Evolutionary conservation across 2,797 vertebrate species (phyloP).

Genomic region (Monodelphis domestica): DNA sequence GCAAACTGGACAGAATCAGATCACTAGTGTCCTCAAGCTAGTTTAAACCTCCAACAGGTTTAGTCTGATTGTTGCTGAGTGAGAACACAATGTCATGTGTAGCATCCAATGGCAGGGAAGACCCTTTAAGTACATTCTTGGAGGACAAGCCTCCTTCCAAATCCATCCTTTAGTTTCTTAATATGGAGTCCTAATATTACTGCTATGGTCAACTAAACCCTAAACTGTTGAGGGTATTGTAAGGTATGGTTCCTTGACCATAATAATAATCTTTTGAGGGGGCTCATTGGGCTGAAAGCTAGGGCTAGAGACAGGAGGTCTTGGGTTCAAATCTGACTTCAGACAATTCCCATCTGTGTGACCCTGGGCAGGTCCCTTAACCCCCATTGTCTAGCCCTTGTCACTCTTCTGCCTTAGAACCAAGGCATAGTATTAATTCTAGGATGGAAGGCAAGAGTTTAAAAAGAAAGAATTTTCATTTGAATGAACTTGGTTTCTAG

Average conservation of each 20-base stretch:
- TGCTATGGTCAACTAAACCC: not conserved
- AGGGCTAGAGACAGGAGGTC: too few relatives aligned
- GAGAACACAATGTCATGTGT: not conserved
- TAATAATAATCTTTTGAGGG: too few relatives aligned
- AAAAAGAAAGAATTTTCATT: conserved; percentile 55
- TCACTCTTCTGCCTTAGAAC: too few relatives aligned
- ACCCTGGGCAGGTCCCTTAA: too few relatives aligned
- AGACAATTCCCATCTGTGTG: too few relatives aligned
- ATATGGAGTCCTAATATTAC: not conserved
- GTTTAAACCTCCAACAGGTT: not conserved
- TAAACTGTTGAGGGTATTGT: not conserved
- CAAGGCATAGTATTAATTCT: too few relatives aligned
- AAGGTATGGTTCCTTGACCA: not conserved
- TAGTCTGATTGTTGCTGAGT: not conserved
- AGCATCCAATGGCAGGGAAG: not conserved
- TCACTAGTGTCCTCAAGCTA: not conserved
- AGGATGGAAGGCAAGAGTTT: too few relatives aligned
- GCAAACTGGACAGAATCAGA: not conserved
- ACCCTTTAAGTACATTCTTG: not conserved
- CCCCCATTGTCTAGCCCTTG: too few relatives aligned
- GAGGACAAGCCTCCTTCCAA: not conserved
- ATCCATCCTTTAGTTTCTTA: not conserved
- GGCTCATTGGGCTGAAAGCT: too few relatives aligned
- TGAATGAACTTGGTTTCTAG: conserved; percentile 38
- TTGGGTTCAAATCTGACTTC: too few relatives aligned